Evolutionary conservation across 2,797 vertebrate species (phyloP).

Genomic region (Spinus olivaceus): DNA sequence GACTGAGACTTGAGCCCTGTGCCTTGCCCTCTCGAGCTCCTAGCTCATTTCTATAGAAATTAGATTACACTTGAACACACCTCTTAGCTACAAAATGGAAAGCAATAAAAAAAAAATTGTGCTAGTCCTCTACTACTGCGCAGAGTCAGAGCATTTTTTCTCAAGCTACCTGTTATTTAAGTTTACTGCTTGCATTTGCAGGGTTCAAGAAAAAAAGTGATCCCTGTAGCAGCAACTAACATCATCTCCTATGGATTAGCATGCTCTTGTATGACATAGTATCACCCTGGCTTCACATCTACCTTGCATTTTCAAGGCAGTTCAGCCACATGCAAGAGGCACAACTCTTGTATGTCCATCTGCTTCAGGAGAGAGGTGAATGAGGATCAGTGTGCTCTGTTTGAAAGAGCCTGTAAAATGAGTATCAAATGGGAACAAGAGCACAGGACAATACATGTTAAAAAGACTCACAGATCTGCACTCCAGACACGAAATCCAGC

Average conservation of each 20-base stretch:
- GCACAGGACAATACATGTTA: background rate
- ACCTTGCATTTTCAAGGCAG: background rate
- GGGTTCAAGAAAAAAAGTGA: background rate
- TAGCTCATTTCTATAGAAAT: background rate
- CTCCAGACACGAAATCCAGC: background rate
- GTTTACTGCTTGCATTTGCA: background rate
- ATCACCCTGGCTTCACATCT: background rate
- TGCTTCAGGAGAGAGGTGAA: background rate
- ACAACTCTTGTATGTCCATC: background rate
- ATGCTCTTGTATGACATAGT: background rate
- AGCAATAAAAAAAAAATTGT: background rate
- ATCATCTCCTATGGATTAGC: background rate
- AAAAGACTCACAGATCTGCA: background rate
- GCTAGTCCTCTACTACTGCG: background rate
- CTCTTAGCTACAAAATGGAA: background rate
- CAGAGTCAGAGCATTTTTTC: background rate
- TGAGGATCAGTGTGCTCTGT: background rate
- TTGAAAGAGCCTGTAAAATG: background rate
- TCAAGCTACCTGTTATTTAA: background rate
- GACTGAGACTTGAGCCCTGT: background rate
- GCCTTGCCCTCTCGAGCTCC: background rate
- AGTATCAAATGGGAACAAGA: background rate
- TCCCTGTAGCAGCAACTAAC: background rate
- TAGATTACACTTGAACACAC: background rate
- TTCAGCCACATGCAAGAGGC: background rate